Conservation (phyloP, 1,140 invertebrate genomes). For the Anthonomus grandis region DNA sequence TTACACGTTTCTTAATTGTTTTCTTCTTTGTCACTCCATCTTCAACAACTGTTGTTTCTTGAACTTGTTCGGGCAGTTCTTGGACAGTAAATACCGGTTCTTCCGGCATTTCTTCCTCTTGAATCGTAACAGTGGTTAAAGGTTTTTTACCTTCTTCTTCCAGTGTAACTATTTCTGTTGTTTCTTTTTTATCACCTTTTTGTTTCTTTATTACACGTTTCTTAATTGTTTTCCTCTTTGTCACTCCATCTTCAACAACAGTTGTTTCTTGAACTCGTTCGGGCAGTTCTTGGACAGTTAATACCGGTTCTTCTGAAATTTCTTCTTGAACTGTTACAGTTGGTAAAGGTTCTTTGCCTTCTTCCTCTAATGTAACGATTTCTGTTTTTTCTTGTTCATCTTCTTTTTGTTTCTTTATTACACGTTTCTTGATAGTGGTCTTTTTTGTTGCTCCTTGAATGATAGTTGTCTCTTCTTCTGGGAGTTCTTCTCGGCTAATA, state of each 20-base stretch:
- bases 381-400: slow-evolving; percentile 38
- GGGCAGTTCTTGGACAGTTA: slow-evolving; percentile 41
- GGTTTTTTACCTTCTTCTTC: slow-evolving; percentile 49
- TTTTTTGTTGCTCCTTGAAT: slow-evolving; percentile 43
- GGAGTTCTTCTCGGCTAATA: slow-evolving; percentile 34
- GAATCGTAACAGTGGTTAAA: slow-evolving; percentile 45
- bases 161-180: slow-evolving; percentile 41
- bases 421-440: slow-evolving; percentile 30
- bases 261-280: slow-evolving; percentile 46
- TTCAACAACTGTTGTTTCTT: slow-evolving; percentile 34
- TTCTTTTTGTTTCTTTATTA: slow-evolving; percentile 37
- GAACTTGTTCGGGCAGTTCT: slow-evolving; percentile 29
- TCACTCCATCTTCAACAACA: slow-evolving; percentile 19
- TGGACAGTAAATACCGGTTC: slow-evolving; percentile 42
- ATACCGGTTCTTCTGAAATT: slow-evolving; percentile 2
- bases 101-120: slow-evolving; percentile 29
- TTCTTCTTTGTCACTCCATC: slow-evolving; percentile 35
- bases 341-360: slow-evolving; percentile 45
- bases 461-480: slow-evolving; percentile 31
- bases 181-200: slow-evolving; percentile 37
- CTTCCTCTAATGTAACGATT: slow-evolving; percentile 43
- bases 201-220: slow-evolving; percentile 46
- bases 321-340: slow-evolving; percentile 45
- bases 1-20: slow-evolving; percentile 38
- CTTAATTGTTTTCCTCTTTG: slow-evolving; percentile 42